Evolutionary conservation across 2,113 vertebrate species (phyloP).

Genomic region (Sciurus niger): DNA sequence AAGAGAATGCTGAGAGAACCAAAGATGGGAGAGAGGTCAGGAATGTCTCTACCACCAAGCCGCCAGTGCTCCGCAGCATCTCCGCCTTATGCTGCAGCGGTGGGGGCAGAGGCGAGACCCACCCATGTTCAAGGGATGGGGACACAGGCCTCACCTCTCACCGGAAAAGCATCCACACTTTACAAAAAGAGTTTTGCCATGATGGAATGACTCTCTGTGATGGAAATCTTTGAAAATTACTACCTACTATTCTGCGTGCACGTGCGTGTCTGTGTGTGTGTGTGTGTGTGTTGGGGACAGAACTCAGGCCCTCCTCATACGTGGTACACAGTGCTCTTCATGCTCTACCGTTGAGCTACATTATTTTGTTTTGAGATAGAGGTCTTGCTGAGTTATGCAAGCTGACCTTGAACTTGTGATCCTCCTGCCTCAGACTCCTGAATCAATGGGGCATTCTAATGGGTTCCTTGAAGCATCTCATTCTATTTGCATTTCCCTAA

Average conservation of each 20-base stretch:
- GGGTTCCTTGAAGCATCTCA: background rate
- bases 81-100: background rate
- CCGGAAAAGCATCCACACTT: background rate
- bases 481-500: slow-evolving; percentile 2
- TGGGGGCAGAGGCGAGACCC: background rate
- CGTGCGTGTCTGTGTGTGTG: too few relatives aligned
- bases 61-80: background rate
- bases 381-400: too few relatives aligned
- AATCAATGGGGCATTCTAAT: background rate
- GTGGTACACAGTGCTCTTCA: too few relatives aligned
- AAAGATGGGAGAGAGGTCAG: too few relatives aligned
- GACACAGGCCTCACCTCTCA: background rate
- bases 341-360: too few relatives aligned
- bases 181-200: background rate
- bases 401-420: too few relatives aligned
- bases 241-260: background rate
- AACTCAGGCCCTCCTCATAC: too few relatives aligned
- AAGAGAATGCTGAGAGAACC: background rate
- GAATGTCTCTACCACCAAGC: background rate
- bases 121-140: too few relatives aligned
- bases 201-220: background rate
- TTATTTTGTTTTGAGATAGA: too few relatives aligned
- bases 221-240: background rate
- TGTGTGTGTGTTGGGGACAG: too few relatives aligned
- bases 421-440: too few relatives aligned